A percentile compares a stretch with the other conserved stretches of the same genome.
Evolutionary conservation across 2,113 vertebrate genomes (phyloP).

Genomic region (Talpa occidentalis): DNA sequence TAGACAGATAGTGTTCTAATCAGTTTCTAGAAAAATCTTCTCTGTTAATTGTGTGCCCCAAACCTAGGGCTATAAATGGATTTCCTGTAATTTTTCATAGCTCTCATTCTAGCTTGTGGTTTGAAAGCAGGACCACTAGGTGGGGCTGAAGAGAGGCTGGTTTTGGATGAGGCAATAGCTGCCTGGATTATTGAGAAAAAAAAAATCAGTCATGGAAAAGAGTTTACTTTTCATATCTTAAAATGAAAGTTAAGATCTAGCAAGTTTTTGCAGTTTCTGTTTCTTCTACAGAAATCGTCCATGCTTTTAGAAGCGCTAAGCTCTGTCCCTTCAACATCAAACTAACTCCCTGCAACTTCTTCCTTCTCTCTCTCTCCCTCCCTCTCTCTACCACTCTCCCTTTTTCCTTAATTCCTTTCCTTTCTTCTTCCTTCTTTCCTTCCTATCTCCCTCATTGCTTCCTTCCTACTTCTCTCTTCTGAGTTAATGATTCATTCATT

Average conservation of each 20-base stretch:
- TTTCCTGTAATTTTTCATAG: neutral
- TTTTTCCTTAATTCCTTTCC: neutral
- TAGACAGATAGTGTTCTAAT: neutral
- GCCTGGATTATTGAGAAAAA: neutral
- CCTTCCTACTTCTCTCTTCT: neutral
- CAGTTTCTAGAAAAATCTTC: neutral
- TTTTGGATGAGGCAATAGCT: neutral
- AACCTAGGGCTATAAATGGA: neutral
- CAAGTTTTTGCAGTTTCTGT: neutral
- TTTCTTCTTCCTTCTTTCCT: neutral
- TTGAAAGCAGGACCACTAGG: slow-evolving; percentile 61
- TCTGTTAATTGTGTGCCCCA: neutral
- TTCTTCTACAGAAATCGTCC: neutral
- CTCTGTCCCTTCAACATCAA: neutral
- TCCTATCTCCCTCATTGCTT: neutral
- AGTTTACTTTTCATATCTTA: slow-evolving; percentile 36
- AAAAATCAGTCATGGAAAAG: neutral
- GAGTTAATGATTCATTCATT: slow-evolving; percentile 41
- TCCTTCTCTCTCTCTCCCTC: no score
- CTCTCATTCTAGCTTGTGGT: neutral
- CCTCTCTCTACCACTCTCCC: neutral
- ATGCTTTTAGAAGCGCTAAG: neutral
- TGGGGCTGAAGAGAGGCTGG: slow-evolving; percentile 67
- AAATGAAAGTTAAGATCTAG: neutral
- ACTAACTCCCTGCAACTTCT: neutral